Evolutionary conservation across 2,888 invertebrate species (phyloP).

Genomic region (Eudasyphora cyanicolor): DNA sequence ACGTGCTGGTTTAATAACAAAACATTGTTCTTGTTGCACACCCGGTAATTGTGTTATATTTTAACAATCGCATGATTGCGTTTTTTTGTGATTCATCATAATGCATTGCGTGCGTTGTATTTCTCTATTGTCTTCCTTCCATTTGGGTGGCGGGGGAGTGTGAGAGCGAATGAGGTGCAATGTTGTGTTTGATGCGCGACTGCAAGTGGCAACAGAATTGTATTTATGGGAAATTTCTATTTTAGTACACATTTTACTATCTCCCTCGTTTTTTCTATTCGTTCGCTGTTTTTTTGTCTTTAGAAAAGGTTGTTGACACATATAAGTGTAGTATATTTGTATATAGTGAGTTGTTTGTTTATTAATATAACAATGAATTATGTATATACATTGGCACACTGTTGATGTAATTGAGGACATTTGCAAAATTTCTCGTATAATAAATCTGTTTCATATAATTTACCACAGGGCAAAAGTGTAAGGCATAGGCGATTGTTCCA

Average conservation of each 20-base stretch:
- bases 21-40: not conserved
- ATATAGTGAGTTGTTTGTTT: not conserved
- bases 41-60: not conserved
- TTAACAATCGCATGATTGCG: not conserved
- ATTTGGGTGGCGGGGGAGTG: not conserved
- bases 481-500: no score
- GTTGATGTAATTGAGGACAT: not conserved
- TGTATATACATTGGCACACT: not conserved
- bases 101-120: not conserved
- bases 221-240: constrained; percentile 2
- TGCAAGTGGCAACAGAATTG: not conserved
- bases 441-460: no score
- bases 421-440: not conserved
- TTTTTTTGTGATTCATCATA: constrained; percentile 7
- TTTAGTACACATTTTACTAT: not conserved
- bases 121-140: no score
- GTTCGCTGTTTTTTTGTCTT: not conserved
- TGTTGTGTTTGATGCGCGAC: not conserved
- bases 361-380: not conserved
- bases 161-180: not conserved
- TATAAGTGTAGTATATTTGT: not conserved
- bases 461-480: no score
- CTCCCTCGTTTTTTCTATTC: not conserved
- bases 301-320: constrained; percentile 6
- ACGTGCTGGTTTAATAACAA: no score